A percentile compares a stretch with the other conserved stretches of the same genome.
Conservation (phyloP, 1,140 invertebrate species). For the Melitaea cinxia region DNA sequence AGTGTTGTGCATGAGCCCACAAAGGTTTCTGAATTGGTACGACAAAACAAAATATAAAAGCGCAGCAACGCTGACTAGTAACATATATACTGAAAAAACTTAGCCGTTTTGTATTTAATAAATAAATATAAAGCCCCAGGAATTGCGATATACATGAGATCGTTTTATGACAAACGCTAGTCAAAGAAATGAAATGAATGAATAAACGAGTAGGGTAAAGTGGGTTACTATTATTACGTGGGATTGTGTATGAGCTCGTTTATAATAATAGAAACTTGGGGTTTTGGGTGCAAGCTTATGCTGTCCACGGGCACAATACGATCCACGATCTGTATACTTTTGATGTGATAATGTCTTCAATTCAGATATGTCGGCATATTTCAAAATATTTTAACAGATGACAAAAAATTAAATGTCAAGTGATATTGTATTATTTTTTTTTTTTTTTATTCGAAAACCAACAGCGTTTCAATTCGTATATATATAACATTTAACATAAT, state of each 20-base stretch:
- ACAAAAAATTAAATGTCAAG: no score
- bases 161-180: not conserved
- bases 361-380: no score
- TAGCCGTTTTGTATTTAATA: not conserved
- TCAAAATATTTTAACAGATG: no score
- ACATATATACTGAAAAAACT: not conserved
- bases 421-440: no score
- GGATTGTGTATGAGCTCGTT: constrained; percentile 8
- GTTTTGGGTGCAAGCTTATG: constrained; percentile 4
- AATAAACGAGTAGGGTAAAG: constrained; percentile 7
- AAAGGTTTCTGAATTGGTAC: no score
- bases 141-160: not conserved
- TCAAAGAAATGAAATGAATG: constrained; percentile 4
- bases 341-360: constrained; percentile 18
- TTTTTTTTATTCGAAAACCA: no score
- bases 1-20: no score
- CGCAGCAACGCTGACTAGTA: no score
- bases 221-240: constrained; percentile 1
- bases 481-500: no score
- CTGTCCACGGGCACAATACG: constrained; percentile 5
- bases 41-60: no score
- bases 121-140: not conserved
- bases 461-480: no score
- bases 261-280: constrained; percentile 11
- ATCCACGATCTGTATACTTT: constrained; percentile 6